Evolutionary conservation across 2,113 vertebrate genomes (phyloP).

Genomic region (Mandrillus leucophaeus): DNA sequence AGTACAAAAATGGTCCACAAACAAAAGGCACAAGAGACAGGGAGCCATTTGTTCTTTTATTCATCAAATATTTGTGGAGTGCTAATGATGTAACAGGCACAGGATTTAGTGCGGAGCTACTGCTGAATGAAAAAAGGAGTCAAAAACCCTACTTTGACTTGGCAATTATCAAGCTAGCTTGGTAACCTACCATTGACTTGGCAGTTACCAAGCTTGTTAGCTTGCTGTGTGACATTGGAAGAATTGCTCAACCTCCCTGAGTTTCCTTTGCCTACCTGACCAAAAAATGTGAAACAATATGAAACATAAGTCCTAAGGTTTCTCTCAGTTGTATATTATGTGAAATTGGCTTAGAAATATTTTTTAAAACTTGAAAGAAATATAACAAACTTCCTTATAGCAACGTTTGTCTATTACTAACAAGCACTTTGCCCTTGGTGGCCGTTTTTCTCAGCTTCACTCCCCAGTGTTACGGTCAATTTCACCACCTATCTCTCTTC

Average conservation of each 20-base stretch:
- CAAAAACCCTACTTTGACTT: too few species aligned
- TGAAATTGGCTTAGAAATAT: neutral
- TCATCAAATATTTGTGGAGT: neutral
- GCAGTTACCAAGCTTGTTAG: neutral
- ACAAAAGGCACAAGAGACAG: neutral
- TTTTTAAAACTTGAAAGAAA: neutral
- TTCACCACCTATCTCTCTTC: neutral
- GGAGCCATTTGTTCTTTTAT: neutral
- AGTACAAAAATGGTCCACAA: neutral
- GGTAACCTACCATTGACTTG: neutral
- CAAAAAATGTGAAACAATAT: neutral
- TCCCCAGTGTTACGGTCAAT: rapidly evolving
- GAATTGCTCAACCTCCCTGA: neutral
- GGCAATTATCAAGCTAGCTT: too few species aligned
- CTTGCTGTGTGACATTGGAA: neutral
- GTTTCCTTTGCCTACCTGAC: neutral
- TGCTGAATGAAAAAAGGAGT: neutral
- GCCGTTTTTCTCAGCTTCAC: neutral
- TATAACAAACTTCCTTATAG: neutral
- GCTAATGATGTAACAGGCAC: neutral
- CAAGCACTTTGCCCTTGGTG: neutral
- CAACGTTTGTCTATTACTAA: neutral
- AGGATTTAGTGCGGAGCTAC: neutral
- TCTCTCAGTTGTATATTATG: neutral
- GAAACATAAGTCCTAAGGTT: neutral